These are phyloP conservation scores for Zootoca vivipara DNA, from an alignment of 2,113 vertebrate genomes.

Conservation along the genomic window DNA sequence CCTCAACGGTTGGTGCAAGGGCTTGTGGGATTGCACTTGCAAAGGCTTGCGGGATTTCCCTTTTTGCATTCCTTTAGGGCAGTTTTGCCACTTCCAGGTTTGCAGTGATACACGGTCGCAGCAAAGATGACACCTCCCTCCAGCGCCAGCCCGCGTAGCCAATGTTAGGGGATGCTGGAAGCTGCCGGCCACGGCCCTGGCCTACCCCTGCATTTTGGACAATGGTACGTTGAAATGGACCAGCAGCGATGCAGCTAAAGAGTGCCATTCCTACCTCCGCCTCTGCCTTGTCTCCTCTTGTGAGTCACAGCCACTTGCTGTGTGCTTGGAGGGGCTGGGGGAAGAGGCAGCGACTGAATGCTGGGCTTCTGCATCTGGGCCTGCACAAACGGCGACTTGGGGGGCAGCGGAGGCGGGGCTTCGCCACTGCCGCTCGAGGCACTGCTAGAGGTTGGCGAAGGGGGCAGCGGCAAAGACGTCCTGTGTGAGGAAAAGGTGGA, in stretches of 20 bases:
- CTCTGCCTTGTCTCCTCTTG: constrained; percentile 68
- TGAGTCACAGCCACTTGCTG: constrained; percentile 53
- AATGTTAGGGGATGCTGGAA: no score
- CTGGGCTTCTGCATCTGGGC: constrained; percentile 72
- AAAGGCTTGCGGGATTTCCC: no score
- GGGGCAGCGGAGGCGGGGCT: constrained; percentile 71
- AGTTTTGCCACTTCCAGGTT: no score
- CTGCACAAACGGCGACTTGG: constrained; percentile 77
- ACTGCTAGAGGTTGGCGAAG: constrained; percentile 10
- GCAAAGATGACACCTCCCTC: no score
- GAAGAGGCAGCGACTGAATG: constrained; percentile 70
- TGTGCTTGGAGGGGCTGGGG: constrained; percentile 76
- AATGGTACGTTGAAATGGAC: no score
- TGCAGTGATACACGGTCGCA: no score
- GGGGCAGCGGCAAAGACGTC: constrained; percentile 66
- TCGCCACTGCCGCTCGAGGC: constrained; percentile 22
- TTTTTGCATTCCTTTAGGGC: no score
- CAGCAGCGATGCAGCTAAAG: background rate
- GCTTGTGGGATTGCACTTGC: no score
- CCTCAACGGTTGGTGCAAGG: no score
- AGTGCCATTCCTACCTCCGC: constrained; percentile 58
- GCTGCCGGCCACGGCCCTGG: no score
- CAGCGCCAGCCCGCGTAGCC: no score
- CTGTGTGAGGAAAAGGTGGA: constrained; percentile 26
- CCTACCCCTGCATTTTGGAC: background rate